Evolutionary conservation across 2,797 vertebrate genomes (phyloP), one percentile per base, ranked within the genome.

Genomic region (Falco peregrinus): DNA sequence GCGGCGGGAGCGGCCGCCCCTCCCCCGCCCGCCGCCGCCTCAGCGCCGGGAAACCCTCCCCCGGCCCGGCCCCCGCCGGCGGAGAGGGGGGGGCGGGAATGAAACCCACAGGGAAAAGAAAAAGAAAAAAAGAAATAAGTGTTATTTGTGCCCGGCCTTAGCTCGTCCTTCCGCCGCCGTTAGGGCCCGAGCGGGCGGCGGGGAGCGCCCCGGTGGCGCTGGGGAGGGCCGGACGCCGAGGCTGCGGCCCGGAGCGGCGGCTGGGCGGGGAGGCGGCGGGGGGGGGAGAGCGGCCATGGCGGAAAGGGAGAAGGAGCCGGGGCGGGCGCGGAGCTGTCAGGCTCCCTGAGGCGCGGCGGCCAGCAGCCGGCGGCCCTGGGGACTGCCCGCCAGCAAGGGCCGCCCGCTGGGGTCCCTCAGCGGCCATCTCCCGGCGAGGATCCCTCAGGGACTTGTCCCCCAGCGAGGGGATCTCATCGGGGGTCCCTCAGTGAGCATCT

Each of bases 1-100:
- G 84, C 89, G 75, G 54, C 73, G 87, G 53, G 63, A 71, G 86
- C 63, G 97, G 87, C 86, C 78, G 63, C 87, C 92, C 69, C 39
- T 48, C 89, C 90, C 84, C 92, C 78, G 64, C 84, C 21, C 63
- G 39, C 57, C 48, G n/a, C n/a, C 54, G 43, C 57, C 73, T 86
- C 83, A 63, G 93, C 48, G 57, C 41, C 51, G 79, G 74, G 65
- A 22, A 37, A 45, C n/a, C 16, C 29, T 45, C 64, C 60, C 70
- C n/a, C 70, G 29, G 80, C 71, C 31, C 26, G 10, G 45, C 31
- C 16, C 50, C 56, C n/a, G 14, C 57, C 16, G 41, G 37, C 37
- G 50, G 51, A 59, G 35, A 31, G 48, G 22, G 47, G 19, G 26
- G 14, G 12, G 47, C 9, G 7, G 45, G 10, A 6, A 37, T 22